These are phyloP conservation scores for Mesembrinibis cayennensis DNA, from an alignment of 2,113 vertebrate species.

Conservation along the genomic window DNA sequence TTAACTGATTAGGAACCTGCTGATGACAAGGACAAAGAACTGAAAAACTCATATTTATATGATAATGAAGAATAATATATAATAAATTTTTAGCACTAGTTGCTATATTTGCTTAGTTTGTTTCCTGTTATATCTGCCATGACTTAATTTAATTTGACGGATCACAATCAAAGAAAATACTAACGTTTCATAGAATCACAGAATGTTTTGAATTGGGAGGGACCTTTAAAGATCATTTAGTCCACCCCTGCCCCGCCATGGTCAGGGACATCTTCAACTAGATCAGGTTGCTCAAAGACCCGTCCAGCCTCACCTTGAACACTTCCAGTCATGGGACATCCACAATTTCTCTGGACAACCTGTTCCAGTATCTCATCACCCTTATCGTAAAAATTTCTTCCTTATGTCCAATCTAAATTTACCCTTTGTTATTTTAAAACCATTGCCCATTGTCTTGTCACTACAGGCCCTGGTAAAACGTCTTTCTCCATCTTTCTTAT, in stretches of 20 bases:
- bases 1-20: background rate
- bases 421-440: background rate
- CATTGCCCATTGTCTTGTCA: background rate
- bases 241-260: fast-evolving
- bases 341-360: background rate
- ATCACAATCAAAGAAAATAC: background rate
- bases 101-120: background rate
- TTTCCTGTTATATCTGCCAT: background rate
- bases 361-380: background rate
- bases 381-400: background rate
- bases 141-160: background rate
- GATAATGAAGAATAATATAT: background rate
- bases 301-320: background rate
- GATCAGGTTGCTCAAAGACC: background rate
- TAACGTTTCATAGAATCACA: background rate
- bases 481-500: background rate
- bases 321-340: fast-evolving
- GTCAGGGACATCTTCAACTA: background rate
- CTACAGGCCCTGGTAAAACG: background rate
- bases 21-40: background rate
- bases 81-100: background rate
- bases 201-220: background rate
- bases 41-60: background rate
- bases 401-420: background rate
- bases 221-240: background rate